A percentile compares a stretch with the other conserved stretches of the same genome.
Conservation (phyloP, 2,797 vertebrate species). For the Myotis vivesi region DNA sequence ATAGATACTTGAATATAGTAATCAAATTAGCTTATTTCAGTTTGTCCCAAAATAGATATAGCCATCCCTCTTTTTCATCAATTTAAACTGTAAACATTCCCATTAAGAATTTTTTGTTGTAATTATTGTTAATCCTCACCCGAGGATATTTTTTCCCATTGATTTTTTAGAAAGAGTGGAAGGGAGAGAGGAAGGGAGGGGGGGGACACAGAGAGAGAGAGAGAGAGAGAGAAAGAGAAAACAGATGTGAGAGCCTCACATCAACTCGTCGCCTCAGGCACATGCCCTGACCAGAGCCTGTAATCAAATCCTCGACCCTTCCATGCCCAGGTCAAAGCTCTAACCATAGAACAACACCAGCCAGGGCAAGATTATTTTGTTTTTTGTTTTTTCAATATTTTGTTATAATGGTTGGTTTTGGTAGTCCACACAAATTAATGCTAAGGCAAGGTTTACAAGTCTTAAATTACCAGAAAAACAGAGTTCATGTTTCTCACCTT, state of each 20-base stretch:
- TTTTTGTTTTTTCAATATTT: neutral
- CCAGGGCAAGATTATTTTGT: neutral
- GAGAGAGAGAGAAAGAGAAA: no score
- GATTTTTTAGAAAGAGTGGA: no score
- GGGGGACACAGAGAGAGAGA: no score
- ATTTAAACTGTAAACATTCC: slow-evolving; percentile 18
- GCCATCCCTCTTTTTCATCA: neutral
- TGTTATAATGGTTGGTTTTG: neutral
- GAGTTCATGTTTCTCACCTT: neutral
- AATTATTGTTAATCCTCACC: no score
- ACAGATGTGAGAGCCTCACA: no score
- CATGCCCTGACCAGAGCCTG: no score
- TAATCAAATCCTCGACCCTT: no score
- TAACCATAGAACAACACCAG: no score
- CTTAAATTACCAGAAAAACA: slow-evolving; percentile 17
- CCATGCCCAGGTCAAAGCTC: no score
- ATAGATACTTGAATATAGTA: neutral
- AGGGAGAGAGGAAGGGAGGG: no score
- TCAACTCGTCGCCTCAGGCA: no score
- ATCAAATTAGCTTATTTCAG: neutral
- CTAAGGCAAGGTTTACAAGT: neutral
- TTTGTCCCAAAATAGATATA: slow-evolving; percentile 7
- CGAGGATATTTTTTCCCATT: no score
- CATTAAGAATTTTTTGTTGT: neutral
- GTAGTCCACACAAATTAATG: neutral